Percentiles rank a stretch among this genome's conserved stretches.
These are phyloP conservation scores for Arrhamphus sclerolepis DNA, from an alignment of 2,797 vertebrate species.

Conservation along the genomic window DNA sequence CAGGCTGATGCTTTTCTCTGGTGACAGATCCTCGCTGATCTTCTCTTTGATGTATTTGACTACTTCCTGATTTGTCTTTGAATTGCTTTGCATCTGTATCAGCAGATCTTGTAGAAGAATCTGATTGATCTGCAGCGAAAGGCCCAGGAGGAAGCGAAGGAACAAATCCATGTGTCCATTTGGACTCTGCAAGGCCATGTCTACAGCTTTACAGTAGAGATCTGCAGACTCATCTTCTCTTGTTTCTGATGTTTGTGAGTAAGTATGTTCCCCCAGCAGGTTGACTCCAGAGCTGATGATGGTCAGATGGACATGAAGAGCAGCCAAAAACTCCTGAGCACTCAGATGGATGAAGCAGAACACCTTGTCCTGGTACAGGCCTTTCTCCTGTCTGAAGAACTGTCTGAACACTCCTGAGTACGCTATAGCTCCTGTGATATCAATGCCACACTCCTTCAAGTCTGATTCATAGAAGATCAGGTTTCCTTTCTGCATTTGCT, in stretches of 20 bases:
- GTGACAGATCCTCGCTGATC: background rate
- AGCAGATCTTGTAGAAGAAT: background rate
- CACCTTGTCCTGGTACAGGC: no score
- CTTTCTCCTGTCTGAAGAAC: background rate
- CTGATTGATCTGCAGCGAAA: background rate
- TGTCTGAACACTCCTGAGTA: background rate
- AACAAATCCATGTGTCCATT: background rate
- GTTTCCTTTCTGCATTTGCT: background rate
- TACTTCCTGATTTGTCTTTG: background rate
- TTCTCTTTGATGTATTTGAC: background rate
- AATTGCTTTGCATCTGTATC: background rate
- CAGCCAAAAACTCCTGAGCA: background rate
- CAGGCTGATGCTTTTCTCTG: background rate
- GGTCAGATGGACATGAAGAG: background rate
- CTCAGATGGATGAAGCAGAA: background rate
- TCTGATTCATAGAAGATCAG: no score
- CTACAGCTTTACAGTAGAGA: background rate
- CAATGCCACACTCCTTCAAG: background rate
- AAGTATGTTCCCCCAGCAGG: no score
- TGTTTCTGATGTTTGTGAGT: no score
- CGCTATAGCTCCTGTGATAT: background rate
- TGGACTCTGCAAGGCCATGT: background rate
- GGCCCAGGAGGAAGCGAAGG: no score
- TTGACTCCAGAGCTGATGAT: background rate
- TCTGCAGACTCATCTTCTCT: no score